A percentile compares a stretch with the other conserved stretches of the same genome.
phyloP scores from a whole-genome alignment of 2,888 invertebrate genomes.

The Scaptomyza parva region DNA sequence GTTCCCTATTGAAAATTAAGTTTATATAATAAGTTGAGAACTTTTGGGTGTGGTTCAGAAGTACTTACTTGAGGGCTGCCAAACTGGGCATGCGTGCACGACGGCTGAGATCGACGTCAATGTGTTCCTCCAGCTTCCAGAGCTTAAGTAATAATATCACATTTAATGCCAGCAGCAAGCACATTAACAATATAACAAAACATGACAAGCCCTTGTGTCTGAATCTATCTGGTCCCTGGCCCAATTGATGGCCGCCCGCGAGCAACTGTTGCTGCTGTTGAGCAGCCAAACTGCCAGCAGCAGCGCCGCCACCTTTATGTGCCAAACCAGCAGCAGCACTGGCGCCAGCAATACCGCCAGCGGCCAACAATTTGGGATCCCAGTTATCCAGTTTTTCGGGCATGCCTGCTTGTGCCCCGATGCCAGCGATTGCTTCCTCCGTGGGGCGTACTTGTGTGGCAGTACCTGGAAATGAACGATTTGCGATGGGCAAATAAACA shows the following conservation, averaged over 20 bases:
- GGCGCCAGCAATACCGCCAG: conserved; percentile 55
- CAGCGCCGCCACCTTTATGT: conserved; percentile 21
- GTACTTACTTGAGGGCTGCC: conserved; percentile 80
- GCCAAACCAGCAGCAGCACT: conserved; percentile 43
- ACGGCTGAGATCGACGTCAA: conserved; percentile 81
- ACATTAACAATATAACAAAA: conserved; percentile 86
- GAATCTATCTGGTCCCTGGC: conserved; percentile 38
- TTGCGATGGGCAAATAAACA: conserved; percentile 28
- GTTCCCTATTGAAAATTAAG: conserved; percentile 85
- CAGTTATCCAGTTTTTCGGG: conserved; percentile 53
- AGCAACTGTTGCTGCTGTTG: conserved; percentile 56
- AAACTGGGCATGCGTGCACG: conserved; percentile 82
- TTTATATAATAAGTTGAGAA: no score
- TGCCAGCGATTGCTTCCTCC: conserved; percentile 74
- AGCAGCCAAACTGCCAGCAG: conserved; percentile 16
- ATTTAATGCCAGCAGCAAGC: conserved; percentile 89
- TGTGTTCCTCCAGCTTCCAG: conserved; percentile 89
- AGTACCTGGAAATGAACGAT: conserved; percentile 79
- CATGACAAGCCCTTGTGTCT: conserved; percentile 83
- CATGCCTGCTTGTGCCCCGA: conserved; percentile 44
- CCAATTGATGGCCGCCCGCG: conserved; percentile 46
- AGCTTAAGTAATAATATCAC: conserved; percentile 93
- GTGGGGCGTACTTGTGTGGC: conserved; percentile 82
- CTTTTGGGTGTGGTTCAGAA: neutral
- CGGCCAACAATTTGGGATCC: conserved; percentile 57